phyloP scores from a whole-genome alignment of 2,888 invertebrate species.

The Andrena minutula region DNA sequence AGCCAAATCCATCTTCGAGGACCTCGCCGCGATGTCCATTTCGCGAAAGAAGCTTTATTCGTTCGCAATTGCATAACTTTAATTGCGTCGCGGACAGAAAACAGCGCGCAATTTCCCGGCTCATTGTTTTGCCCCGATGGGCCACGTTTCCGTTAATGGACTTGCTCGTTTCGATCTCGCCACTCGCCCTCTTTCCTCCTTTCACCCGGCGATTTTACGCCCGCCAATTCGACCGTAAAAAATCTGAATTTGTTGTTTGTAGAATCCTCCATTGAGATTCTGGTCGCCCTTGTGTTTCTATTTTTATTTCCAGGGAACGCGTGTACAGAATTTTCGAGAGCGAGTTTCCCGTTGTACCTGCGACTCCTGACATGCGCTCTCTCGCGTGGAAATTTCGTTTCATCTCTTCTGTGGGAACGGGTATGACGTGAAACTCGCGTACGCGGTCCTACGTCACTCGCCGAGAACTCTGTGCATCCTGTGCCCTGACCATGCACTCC shows the following conservation, averaged over 20 bases:
- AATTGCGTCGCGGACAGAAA: background rate
- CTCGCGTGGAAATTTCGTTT: constrained; percentile 52
- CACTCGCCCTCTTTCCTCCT: background rate
- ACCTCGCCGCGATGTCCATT: background rate
- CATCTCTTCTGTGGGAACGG: constrained; percentile 22
- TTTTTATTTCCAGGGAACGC: constrained; percentile 25
- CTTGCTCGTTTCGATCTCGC: background rate
- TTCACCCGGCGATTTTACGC: background rate
- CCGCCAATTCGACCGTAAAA: constrained; percentile 5
- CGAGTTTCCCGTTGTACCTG: constrained; percentile 48
- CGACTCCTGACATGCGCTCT: constrained; percentile 53
- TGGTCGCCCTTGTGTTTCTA: background rate
- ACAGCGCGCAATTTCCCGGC: background rate
- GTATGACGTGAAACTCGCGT: constrained; percentile 33
- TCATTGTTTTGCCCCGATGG: background rate
- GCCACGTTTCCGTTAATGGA: constrained; percentile 1
- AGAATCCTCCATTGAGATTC: constrained; percentile 44
- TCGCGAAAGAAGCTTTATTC: background rate
- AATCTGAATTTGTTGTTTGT: constrained; percentile 22
- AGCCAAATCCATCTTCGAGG: background rate
- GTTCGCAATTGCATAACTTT: too few relatives aligned
- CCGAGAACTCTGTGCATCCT: constrained; percentile 47
- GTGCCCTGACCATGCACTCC: constrained; percentile 50
- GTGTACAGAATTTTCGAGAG: constrained; percentile 54
- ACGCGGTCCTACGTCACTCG: constrained; percentile 35